A percentile compares a stretch with the other conserved stretches of the same genome.
These are phyloP conservation scores for Bombus pascuorum DNA, from an alignment of 1,140 invertebrate genomes.

Conservation along the genomic window DNA sequence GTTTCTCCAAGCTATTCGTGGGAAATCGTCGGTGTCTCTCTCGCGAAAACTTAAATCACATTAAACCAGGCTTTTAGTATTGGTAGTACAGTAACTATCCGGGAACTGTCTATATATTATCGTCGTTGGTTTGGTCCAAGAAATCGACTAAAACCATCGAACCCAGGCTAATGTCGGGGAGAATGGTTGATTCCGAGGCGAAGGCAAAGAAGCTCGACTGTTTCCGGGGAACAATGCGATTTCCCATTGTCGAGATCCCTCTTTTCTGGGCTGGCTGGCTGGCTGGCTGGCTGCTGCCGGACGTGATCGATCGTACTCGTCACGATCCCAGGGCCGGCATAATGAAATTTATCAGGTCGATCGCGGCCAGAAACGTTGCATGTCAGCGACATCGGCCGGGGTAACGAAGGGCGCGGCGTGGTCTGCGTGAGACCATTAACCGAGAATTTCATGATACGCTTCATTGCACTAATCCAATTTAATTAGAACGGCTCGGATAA, in stretches of 20 bases:
- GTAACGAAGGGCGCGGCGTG: slow-evolving; percentile 33
- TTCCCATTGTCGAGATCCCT: too few species aligned
- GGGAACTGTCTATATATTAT: too few species aligned
- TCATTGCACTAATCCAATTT: slow-evolving; percentile 67
- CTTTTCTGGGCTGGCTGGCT: background rate
- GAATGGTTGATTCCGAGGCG: background rate
- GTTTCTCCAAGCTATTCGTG: too few species aligned
- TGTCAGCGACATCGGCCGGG: slow-evolving; percentile 12
- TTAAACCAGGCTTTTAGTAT: too few species aligned
- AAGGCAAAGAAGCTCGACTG: background rate
- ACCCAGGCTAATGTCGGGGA: too few species aligned
- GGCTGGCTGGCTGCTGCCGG: too few species aligned
- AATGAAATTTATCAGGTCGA: slow-evolving; percentile 56
- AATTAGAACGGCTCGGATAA: slow-evolving; percentile 65
- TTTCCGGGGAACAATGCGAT: slow-evolving; percentile 15
- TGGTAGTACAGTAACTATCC: too few species aligned
- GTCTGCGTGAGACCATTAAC: slow-evolving; percentile 60
- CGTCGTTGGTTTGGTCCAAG: too few species aligned
- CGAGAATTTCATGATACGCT: slow-evolving; percentile 64
- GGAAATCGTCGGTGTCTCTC: too few species aligned
- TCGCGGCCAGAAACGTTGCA: slow-evolving; percentile 42
- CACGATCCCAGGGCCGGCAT: background rate
- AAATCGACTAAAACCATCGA: too few species aligned
- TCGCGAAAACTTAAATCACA: too few species aligned
- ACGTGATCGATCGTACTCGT: slow-evolving; percentile 9